Evolutionary conservation across 2,113 vertebrate species (phyloP), one percentile per base, ranked within the genome.

Genomic region (Ginglymostoma cirratum): DNA sequence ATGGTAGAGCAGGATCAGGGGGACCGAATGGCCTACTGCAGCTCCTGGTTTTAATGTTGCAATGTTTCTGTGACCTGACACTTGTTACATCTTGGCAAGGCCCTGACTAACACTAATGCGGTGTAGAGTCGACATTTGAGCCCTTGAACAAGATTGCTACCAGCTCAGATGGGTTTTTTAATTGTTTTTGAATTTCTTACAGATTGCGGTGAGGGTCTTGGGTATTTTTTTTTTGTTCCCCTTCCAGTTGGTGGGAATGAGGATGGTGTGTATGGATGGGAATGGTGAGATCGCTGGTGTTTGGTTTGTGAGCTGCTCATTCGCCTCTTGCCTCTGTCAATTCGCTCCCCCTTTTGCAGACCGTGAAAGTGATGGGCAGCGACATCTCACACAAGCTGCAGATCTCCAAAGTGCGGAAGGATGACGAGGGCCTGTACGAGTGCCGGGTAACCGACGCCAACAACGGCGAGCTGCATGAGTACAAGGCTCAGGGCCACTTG

Each of bases 371-470:
- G 97, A 99, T 99, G 97, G 99, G 99, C 96, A 99, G 99, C n/a
- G 98, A 99, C 97, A 99, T 99, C 97, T 99, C 99, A 95, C 99
- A 99, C 98, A 99, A 99, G 97, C 98, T 99, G 92, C 99, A 99
- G 97, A 98, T 99, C 96, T 99, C 98, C 96, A 98, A 99, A 97
- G 99, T 99, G 96, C 97, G 98, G 96, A 99, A 98, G 98, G 98
- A 97, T 96, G 99, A 99, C 48, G 98, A 99, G 97, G 99, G 99
- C 80, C 96, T 99, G 1, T 99, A 99, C 0, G 99, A 99, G 96
- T 99, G 99, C 97, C 97, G 99, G 92, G 98, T 99, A 97, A 99
- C 98, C 0, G 98, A 99, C 0, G 99, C 99, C 95, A 99, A 98
- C 97, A 99, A 99, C 0, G 98, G 98, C 83, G 98, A 99, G 97